phyloP scores from a whole-genome alignment of 2,113 vertebrate genomes.

The Meles meles region DNA sequence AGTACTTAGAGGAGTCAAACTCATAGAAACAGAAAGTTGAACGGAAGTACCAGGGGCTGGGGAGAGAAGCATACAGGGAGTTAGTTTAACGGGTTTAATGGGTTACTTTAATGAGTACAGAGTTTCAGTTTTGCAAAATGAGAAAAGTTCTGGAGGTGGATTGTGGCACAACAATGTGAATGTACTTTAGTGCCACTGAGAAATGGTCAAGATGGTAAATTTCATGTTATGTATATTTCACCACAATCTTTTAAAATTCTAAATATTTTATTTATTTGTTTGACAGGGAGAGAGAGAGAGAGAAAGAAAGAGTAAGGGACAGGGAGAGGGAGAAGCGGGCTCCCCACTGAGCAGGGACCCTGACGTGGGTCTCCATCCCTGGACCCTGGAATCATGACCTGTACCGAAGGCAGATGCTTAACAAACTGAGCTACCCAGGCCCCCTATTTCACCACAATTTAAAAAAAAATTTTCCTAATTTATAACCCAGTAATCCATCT shows the following conservation, averaged over 20 bases:
- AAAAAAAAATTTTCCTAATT: neutral
- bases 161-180: neutral
- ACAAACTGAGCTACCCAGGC: neutral
- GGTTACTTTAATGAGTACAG: neutral
- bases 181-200: neutral
- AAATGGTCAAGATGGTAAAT: neutral
- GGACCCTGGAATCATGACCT: neutral
- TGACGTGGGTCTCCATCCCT: rapidly evolving
- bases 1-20: neutral
- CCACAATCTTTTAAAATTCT: neutral
- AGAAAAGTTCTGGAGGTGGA: neutral
- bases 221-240: neutral
- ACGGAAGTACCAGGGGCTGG: neutral
- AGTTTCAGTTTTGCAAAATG: neutral
- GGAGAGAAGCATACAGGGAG: neutral
- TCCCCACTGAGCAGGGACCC: neutral
- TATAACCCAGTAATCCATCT: neutral
- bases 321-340: neutral
- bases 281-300: neutral
- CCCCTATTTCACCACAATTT: neutral
- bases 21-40: neutral
- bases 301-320: neutral
- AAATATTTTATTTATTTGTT: neutral
- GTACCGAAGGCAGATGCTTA: neutral
- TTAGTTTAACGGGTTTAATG: no score